Conservation (phyloP, 2,888 invertebrate genomes). For the Papilio protenor region DNA sequence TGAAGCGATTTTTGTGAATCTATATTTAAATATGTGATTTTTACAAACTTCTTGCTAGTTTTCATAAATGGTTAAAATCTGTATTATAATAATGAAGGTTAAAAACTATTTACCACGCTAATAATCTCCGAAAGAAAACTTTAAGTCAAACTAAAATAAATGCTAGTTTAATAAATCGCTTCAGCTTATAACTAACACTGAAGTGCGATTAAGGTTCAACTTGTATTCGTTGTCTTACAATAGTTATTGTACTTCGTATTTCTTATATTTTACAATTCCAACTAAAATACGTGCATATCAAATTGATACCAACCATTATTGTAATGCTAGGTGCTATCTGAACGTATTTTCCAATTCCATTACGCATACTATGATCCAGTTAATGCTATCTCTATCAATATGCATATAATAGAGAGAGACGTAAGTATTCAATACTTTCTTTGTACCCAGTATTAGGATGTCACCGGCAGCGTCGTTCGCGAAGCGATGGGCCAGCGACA, state of each 20-base stretch:
- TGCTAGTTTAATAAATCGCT: background rate
- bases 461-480: slow-evolving; percentile 80
- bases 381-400: background rate
- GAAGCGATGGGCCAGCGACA: slow-evolving; percentile 80
- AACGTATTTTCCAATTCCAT: background rate
- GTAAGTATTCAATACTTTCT: background rate
- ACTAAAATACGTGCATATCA: background rate
- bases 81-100: too few relatives aligned
- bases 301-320: background rate
- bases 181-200: background rate
- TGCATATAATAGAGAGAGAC: background rate
- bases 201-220: slow-evolving; percentile 6
- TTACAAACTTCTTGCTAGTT: background rate
- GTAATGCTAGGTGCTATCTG: background rate
- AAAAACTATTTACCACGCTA: too few relatives aligned
- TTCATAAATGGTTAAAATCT: background rate
- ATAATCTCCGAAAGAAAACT: background rate
- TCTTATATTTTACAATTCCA: background rate
- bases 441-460: slow-evolving; percentile 69
- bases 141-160: background rate
- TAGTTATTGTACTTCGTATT: background rate
- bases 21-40: background rate
- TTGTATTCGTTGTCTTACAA: background rate
- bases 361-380: background rate
- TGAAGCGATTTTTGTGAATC: background rate